Evolutionary conservation across 1,140 invertebrate species (phyloP), one percentile per base, ranked within the genome.

Genomic region (Dendrolimus kikuchii): DNA sequence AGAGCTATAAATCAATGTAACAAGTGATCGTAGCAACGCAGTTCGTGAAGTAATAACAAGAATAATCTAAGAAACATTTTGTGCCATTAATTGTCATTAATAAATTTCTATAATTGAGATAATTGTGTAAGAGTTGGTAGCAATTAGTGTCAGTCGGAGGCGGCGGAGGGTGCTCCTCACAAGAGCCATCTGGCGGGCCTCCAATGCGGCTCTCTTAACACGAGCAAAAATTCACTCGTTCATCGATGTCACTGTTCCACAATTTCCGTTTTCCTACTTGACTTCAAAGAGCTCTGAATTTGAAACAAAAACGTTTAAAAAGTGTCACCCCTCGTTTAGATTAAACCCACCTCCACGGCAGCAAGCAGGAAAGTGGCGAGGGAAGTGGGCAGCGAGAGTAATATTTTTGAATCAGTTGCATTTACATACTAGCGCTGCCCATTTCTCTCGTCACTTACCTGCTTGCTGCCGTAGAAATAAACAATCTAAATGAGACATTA

Each of bases 71-170:
- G 10, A 52, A 48, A 44, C 48, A 50, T 44, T 51, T 8, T 45
- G 60, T 65, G 57, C 65, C 50, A 71, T 71, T 77, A 69, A 74
- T 62, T 50, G 66, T 75, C 73, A 74, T 76, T 78, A 75, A 72
- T 77, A 77, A 74, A 74, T 77, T 39, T 69, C 64, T 67, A 67
- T 78, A 83, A 81, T 79, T 84, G 72, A 65, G 72, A 78, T 72
- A 80, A 81, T 83, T 79, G 74, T 65, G 69, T 60, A 72, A 71
- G 78, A 78, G 73, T 72, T 76, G 70, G 68, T 68, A 81, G 79
- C 79, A 82, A 82, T 82, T 82, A 82, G 75, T 58, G 74, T 66
- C 62, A 65, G 66, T 68, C 60, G 56, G 71, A 64, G 64, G 63
- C 62, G 68, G 61, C 61, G 53, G 68, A 79, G 77, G 72, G 80